Percentiles rank a stretch among this genome's conserved stretches.
phyloP scores from a whole-genome alignment of 2,797 vertebrate species.

The Ptychadena robeensis region DNA sequence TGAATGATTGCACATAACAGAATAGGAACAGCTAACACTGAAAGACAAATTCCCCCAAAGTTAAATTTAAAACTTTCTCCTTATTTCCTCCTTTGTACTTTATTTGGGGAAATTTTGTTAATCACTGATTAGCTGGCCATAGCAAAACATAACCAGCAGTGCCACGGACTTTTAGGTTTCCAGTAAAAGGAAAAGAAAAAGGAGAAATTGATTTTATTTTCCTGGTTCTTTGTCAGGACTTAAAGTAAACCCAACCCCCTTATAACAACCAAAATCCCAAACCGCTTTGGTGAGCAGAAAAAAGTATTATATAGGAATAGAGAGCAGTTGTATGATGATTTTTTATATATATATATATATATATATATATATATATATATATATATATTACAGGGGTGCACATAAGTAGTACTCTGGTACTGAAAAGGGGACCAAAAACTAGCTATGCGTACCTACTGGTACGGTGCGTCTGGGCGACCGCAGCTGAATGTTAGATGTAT shows the following conservation, averaged over 20 bases:
- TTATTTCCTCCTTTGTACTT: slow-evolving; percentile 28
- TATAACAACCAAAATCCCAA: too few species aligned
- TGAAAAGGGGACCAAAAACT: too few species aligned
- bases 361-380: too few species aligned
- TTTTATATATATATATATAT: too few species aligned
- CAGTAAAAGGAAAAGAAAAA: background rate
- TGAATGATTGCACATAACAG: background rate
- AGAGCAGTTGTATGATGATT: too few species aligned
- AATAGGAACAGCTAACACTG: slow-evolving; percentile 9
- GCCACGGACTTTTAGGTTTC: background rate
- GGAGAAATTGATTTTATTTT: background rate
- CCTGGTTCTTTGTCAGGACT: background rate
- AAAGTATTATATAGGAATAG: too few species aligned
- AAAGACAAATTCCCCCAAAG: slow-evolving; percentile 40
- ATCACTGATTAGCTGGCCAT: background rate
- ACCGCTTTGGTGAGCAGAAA: too few species aligned
- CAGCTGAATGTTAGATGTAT: too few species aligned
- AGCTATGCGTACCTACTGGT: too few species aligned
- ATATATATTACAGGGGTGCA: too few species aligned
- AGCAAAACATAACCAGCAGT: background rate
- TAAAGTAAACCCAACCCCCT: background rate
- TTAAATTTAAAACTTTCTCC: slow-evolving; percentile 19
- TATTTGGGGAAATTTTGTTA: slow-evolving; percentile 14
- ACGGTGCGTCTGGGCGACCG: too few species aligned
- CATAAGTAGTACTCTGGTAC: too few species aligned